phyloP scores from a whole-genome alignment of 1,140 invertebrate species.

The Agraylea sexmaculata region DNA sequence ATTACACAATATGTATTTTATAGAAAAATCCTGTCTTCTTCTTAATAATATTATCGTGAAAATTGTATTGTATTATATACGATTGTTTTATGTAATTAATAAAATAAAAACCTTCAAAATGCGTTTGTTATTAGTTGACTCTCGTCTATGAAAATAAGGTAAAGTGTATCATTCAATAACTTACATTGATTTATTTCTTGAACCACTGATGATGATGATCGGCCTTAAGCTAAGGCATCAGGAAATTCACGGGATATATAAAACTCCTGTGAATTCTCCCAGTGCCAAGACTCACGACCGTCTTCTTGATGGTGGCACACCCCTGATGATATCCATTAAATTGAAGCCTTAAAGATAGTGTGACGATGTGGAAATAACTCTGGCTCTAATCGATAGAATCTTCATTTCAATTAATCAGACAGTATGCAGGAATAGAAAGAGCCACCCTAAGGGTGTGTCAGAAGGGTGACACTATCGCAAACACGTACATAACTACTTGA shows the following conservation, averaged over 20 bases:
- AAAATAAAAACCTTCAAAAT: too few relatives aligned
- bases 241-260: slow-evolving; percentile 39
- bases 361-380: background rate
- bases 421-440: background rate
- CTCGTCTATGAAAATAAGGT: too few relatives aligned
- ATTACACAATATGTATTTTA: too few relatives aligned
- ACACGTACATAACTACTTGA: too few relatives aligned
- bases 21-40: too few relatives aligned
- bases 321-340: slow-evolving; percentile 12
- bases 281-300: slow-evolving; percentile 37
- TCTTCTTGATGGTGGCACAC: slow-evolving; percentile 19
- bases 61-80: too few relatives aligned
- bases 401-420: background rate
- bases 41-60: too few relatives aligned
- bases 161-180: too few relatives aligned
- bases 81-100: too few relatives aligned
- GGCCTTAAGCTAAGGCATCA: slow-evolving; percentile 36
- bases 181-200: background rate
- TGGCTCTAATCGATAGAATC: background rate
- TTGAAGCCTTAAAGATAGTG: background rate
- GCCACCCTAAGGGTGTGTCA: background rate
- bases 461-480: background rate
- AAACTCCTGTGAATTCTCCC: slow-evolving; percentile 45
- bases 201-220: slow-evolving; percentile 11
- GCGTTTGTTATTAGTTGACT: too few relatives aligned